Evolutionary conservation across 2,888 invertebrate genomes (phyloP), one percentile per base, ranked within the genome.

Genomic region (Idaea biselata): DNA sequence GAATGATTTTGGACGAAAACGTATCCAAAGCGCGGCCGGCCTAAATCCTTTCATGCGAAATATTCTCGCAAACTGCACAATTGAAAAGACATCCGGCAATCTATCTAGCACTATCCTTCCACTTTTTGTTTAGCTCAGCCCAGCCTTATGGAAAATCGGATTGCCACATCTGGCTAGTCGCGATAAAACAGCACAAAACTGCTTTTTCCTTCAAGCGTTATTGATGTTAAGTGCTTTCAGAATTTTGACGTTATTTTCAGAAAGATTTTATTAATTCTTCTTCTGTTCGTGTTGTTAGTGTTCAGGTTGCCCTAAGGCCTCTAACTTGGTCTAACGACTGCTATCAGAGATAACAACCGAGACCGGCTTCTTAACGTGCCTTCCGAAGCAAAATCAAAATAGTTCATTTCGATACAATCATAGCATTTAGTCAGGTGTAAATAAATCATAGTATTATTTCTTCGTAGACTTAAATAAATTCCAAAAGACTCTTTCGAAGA

Each of bases 101-200:
- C 68, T 66, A 58, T 66, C 63, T 60, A 58, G 58, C 53, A 56
- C 59, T 58, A 58, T 64, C 55, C 61, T 63, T 65, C 55, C 67
- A 68, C 63, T 68, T 68, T 69, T 66, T 68, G 64, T 61, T 58
- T 56, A 56, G 56, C 17, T 17, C 56, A 58, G n/a, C 54, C 65
- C 67, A 33, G 64, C 70, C 69, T 75, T 67, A 70, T 68, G 73
- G 73, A 66, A 77, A 81, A 79, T 80, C 78, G 73, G 76, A 77
- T 79, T 75, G 60, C 64, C 74, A 63, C 78, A 79, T 78, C 75
- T 80, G 83, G 73, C 63, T 58, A 59, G 55, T 66, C 59, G 67
- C 72, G 81, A 83, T 84, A 79, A 75, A 74, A 69, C 68, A 57
- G 59, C 57, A 61, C 44, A 60, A 63, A 60, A 65, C 71, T 71